Conservation (phyloP, 2,797 vertebrate genomes). For the Simalia tracyae region DNA sequence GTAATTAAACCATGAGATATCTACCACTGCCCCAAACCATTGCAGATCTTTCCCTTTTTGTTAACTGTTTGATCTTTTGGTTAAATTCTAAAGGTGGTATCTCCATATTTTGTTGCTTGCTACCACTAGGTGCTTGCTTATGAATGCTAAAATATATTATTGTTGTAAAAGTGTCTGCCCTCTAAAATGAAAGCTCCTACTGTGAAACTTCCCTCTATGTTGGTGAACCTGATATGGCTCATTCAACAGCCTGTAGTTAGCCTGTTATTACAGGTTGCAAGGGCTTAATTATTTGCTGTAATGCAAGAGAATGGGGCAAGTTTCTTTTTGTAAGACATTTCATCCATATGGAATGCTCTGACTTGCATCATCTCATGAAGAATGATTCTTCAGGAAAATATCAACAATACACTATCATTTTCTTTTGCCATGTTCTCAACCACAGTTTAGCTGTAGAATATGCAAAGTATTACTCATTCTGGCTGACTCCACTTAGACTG, state of each 20-base stretch:
- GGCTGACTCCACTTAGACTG: conserved; percentile 49
- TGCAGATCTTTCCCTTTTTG: neutral
- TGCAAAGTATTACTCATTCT: conserved; percentile 57
- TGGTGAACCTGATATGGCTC: conserved; percentile 20
- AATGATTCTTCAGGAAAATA: conserved; percentile 25
- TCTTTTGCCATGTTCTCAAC: neutral
- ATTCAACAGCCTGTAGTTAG: conserved; percentile 32
- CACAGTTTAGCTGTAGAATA: conserved; percentile 28
- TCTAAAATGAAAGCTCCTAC: conserved; percentile 35
- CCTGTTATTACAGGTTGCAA: conserved; percentile 51
- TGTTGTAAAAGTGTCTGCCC: conserved; percentile 19
- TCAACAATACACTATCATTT: neutral
- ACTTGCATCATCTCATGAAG: conserved; percentile 53
- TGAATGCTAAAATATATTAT: neutral
- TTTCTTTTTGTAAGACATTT: conserved; percentile 57
- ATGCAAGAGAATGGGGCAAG: conserved; percentile 51
- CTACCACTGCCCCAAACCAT: neutral
- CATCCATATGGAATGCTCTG: conserved; percentile 45
- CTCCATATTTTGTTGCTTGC: neutral
- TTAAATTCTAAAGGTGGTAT: neutral
- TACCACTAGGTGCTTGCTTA: conserved; percentile 20
- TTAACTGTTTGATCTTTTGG: neutral
- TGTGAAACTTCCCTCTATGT: conserved; percentile 34
- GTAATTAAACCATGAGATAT: neutral
- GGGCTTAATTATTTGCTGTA: neutral